Evolutionary conservation across 2,113 vertebrate genomes (phyloP).

Genomic region (Ophiodon elongatus): DNA sequence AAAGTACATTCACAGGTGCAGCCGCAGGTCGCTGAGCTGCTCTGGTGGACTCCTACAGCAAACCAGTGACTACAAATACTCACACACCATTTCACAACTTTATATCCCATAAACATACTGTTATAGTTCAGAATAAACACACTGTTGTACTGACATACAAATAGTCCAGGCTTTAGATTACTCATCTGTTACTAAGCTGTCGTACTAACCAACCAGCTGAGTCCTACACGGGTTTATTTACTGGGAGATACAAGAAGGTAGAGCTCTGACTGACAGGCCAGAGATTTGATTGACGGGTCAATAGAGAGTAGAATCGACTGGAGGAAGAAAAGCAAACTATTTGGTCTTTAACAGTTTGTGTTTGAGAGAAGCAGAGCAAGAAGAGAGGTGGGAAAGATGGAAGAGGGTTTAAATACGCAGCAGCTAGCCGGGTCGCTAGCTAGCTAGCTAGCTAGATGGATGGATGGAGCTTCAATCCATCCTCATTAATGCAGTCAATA

Average conservation of each 20-base stretch:
- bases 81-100: constrained; percentile 59
- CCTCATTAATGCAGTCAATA: not conserved
- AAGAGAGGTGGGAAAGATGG: not conserved
- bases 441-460: constrained; percentile 34
- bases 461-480: constrained; percentile 8
- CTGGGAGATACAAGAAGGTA: constrained; percentile 34
- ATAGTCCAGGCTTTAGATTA: constrained; percentile 37
- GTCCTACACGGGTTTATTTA: constrained; percentile 53
- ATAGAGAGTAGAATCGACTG: not conserved
- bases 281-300: not conserved
- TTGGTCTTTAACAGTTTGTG: constrained; percentile 3
- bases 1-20: constrained; percentile 86
- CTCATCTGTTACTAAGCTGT: constrained; percentile 45
- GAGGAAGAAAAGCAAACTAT: not conserved
- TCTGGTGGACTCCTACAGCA: constrained; percentile 63
- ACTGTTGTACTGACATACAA: constrained; percentile 61
- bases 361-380: not conserved
- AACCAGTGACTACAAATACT: constrained; percentile 71
- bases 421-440: constrained; percentile 32
- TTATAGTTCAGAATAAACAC: constrained; percentile 58
- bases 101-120: constrained; percentile 62
- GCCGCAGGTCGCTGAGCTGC: constrained; percentile 66
- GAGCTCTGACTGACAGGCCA: constrained; percentile 15
- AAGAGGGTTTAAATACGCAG: constrained; percentile 33
- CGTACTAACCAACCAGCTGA: constrained; percentile 40